Base-by-base conservation (phyloP, 2,888 invertebrate genomes). In the Lycaena phlaeas region DNA sequence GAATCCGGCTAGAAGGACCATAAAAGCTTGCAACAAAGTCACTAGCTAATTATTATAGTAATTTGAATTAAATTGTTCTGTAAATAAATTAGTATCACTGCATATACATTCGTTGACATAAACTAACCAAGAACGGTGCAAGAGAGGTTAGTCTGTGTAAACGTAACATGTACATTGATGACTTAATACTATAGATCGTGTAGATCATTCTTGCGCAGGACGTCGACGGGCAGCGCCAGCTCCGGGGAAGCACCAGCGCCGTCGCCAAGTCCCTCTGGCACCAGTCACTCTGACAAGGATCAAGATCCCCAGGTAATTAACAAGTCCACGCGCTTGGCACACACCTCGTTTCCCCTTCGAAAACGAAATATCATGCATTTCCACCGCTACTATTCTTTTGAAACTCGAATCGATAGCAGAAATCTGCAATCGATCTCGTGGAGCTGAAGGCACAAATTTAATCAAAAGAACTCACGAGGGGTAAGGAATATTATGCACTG, bases 251-350 rank as follows among this genome's bases (percentile, higher is more conserved):
- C 74, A 5, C 84, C 85, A 0, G 74, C 85, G 2, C 85, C 85
- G 0, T 85, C 85, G 0, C 85, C 93, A 15, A 96, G 96, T 58
- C 97, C 97, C 1, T 96, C 96, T 54, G 96, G 96, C 28, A 96
- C 96, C 47, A 90, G 95, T 57, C 92, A 92, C 56, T 95, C 95
- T 54, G 96, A 97, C 65, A 95, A 95, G 69, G 92, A 92, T 48
- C 93, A 93, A 52, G 94, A 94, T 64, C 86, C 93, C 27, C 92
- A 92, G 86, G 92, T 92, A 56, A 48, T 18, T 36, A 4, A 4
- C 6, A 22, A 3, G 5, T n/a, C n/a, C n/a, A n/a, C n/a, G n/a
- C n/a, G n/a, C n/a, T n/a, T n/a, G n/a, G n/a, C n/a, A n/a, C n/a
- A n/a, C n/a, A n/a, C n/a, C n/a, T n/a, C n/a, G n/a, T n/a, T n/a